Evolutionary conservation across 2,888 invertebrate genomes (phyloP).

Genomic region (Diarsia dahlii): DNA sequence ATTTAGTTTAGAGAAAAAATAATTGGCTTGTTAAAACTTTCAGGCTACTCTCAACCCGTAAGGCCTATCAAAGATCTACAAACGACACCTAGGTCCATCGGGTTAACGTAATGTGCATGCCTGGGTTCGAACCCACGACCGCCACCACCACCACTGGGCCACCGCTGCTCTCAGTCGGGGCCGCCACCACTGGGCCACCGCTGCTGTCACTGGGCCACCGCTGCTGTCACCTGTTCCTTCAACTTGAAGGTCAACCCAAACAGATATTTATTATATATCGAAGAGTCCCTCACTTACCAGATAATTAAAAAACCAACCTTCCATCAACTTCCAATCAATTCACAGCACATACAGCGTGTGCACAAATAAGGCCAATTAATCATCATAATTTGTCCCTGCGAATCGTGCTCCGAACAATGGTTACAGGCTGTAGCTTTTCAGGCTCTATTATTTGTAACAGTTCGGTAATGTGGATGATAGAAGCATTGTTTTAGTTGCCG

Average conservation of each 20-base stretch:
- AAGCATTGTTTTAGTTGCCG: constrained; percentile 30
- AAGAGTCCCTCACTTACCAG: neutral
- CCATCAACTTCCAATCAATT: constrained; percentile 38
- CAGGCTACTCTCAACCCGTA: too few species aligned
- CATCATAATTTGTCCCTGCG: constrained; percentile 55
- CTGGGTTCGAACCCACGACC: too few species aligned
- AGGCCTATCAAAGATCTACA: neutral
- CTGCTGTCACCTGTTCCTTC: too few species aligned
- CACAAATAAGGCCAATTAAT: constrained; percentile 57
- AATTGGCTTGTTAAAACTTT: too few species aligned
- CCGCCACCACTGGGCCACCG: too few species aligned
- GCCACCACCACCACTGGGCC: too few species aligned
- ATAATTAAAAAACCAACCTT: neutral
- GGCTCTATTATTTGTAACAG: constrained; percentile 16
- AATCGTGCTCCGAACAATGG: constrained; percentile 29
- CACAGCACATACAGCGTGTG: constrained; percentile 36
- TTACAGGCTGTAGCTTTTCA: constrained; percentile 39
- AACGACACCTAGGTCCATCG: neutral
- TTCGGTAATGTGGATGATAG: constrained; percentile 19
- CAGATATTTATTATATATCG: neutral
- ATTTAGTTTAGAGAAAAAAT: too few species aligned
- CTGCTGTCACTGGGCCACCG: too few species aligned
- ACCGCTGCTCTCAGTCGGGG: too few species aligned
- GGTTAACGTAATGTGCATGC: too few species aligned
- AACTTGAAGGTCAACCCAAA: neutral